These are phyloP conservation scores for Thryonomys swinderianus DNA, from an alignment of 2,113 vertebrate species.

Conservation along the genomic window DNA sequence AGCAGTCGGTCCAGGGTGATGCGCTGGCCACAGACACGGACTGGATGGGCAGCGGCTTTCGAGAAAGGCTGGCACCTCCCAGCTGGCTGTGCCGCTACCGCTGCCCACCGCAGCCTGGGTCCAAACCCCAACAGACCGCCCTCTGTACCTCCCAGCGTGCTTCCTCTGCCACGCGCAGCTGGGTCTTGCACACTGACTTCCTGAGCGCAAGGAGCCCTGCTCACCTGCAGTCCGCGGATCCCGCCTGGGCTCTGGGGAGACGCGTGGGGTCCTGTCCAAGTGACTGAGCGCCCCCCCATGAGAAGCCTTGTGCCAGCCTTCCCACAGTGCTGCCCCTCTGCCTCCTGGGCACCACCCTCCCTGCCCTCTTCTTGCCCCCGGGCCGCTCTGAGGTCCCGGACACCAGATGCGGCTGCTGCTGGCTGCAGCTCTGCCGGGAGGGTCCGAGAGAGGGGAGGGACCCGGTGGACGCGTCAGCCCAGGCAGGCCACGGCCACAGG, in stretches of 20 bases:
- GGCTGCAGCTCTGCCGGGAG: neutral
- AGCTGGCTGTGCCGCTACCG: no score
- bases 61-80: neutral
- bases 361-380: neutral
- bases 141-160: neutral
- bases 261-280: neutral
- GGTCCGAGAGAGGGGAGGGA: neutral
- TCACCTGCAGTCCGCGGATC: no score
- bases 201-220: no score
- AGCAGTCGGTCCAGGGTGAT: neutral
- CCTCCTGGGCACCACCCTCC: neutral
- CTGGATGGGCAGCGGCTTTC: neutral
- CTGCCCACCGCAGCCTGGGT: no score
- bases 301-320: neutral
- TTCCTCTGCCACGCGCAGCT: neutral
- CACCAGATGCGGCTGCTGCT: neutral
- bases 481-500: rapidly evolving
- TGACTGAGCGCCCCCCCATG: neutral
- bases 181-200: neutral
- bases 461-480: neutral
- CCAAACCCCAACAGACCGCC: no score
- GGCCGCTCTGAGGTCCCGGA: neutral
- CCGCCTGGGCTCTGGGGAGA: neutral
- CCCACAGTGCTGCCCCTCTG: neutral
- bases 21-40: no score